Conservation (phyloP, 23 tunicate genomes). For the Clavelina lepadiformis region DNA sequence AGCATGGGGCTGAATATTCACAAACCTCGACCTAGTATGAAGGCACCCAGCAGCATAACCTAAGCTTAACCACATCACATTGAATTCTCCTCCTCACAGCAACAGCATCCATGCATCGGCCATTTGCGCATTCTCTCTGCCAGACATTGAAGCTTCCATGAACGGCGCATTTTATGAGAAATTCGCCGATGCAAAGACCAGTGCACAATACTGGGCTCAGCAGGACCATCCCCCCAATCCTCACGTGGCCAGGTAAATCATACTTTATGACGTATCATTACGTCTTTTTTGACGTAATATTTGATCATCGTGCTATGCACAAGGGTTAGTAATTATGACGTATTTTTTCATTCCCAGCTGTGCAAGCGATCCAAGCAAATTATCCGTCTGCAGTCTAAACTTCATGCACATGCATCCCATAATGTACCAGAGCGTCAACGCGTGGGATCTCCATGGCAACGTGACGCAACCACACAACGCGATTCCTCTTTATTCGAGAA, state of each 20-base stretch:
- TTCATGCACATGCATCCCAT: slow-evolving; percentile 46
- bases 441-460: slow-evolving; percentile 26
- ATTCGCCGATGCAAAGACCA: neutral
- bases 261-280: too few relatives aligned
- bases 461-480: neutral
- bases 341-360: too few relatives aligned
- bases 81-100: slow-evolving; percentile 14
- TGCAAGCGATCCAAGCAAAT: neutral
- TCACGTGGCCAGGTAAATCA: slow-evolving; percentile 26
- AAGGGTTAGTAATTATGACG: too few relatives aligned
- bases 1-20: too few relatives aligned
- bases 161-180: slow-evolving; percentile 30
- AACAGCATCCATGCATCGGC: slow-evolving; percentile 75
- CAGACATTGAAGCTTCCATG: slow-evolving; percentile 50
- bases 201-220: slow-evolving; percentile 20
- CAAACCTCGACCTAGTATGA: too few relatives aligned
- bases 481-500: slow-evolving; percentile 25
- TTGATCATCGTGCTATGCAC: too few relatives aligned
- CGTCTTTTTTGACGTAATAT: too few relatives aligned
- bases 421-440: slow-evolving; percentile 29
- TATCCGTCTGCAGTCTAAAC: slow-evolving; percentile 1
- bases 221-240: slow-evolving; percentile 23
- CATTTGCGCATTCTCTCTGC: slow-evolving; percentile 42
- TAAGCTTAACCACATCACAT: too few relatives aligned
- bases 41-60: too few relatives aligned